phyloP scores from a whole-genome alignment of 2,797 vertebrate species.

The Momotus momota region DNA sequence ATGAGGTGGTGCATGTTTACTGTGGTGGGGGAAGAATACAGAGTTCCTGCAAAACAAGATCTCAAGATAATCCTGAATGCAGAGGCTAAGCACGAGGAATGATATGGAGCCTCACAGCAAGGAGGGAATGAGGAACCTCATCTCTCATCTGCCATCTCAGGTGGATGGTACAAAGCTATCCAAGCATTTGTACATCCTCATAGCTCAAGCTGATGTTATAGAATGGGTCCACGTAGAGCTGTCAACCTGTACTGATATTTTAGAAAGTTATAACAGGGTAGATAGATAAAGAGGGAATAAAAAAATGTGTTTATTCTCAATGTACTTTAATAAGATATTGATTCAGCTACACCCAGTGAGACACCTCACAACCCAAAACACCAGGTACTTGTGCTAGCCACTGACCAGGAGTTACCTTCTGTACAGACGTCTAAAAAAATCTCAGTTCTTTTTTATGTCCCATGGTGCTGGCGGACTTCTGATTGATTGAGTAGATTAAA shows the following conservation, averaged over 20 bases:
- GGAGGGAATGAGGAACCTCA: accelerated
- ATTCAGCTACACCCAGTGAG: background rate
- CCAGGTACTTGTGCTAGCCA: background rate
- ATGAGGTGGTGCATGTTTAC: background rate
- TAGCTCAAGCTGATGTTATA: background rate
- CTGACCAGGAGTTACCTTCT: background rate
- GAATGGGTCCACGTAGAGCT: background rate
- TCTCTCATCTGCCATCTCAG: background rate
- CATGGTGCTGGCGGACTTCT: background rate
- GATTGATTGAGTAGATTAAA: conserved; percentile 30
- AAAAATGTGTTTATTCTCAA: background rate
- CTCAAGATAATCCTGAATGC: background rate
- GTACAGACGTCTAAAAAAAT: background rate
- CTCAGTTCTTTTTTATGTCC: background rate
- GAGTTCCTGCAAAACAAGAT: background rate
- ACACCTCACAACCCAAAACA: background rate
- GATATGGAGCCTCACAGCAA: background rate
- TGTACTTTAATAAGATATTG: background rate
- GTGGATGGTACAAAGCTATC: background rate
- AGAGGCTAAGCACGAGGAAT: background rate
- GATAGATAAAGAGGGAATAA: background rate
- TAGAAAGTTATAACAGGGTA: background rate
- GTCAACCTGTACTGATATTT: background rate
- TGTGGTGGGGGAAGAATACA: background rate
- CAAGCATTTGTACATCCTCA: background rate